Evolutionary conservation across 2,888 invertebrate species (phyloP).

Genomic region (Mallateleia sp.): DNA sequence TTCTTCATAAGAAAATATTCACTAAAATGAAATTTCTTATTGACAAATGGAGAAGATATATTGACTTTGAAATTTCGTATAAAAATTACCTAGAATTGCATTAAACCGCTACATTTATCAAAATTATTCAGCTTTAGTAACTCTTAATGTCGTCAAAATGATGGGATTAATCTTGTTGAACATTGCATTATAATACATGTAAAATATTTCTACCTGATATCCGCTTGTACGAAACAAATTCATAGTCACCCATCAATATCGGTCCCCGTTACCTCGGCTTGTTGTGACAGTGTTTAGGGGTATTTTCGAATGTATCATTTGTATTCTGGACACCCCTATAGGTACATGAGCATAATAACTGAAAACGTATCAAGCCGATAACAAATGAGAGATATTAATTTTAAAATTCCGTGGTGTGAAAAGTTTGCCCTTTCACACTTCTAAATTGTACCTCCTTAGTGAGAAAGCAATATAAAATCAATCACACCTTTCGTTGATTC

Average conservation of each 20-base stretch:
- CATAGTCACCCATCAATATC: slow-evolving; percentile 86
- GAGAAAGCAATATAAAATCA: slow-evolving; percentile 5
- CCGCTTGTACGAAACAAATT: slow-evolving; percentile 81
- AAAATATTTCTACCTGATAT: slow-evolving; percentile 81
- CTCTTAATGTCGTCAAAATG: too few species aligned
- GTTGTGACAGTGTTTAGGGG: slow-evolving; percentile 88
- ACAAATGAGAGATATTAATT: slow-evolving; percentile 88
- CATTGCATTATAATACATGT: not conserved
- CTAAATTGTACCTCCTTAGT: slow-evolving; percentile 13
- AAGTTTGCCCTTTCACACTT: slow-evolving; percentile 48
- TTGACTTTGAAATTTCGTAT: too few species aligned
- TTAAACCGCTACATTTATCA: too few species aligned
- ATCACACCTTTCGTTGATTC: not conserved
- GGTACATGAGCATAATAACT: slow-evolving; percentile 67
- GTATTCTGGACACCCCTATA: slow-evolving; percentile 74
- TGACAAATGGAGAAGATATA: too few species aligned
- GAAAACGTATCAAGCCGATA: slow-evolving; percentile 84
- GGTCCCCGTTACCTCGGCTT: slow-evolving; percentile 82
- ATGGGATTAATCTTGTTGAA: not conserved
- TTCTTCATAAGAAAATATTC: too few species aligned
- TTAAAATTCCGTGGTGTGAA: slow-evolving; percentile 77
- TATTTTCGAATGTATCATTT: slow-evolving; percentile 85
- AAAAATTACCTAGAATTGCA: too few species aligned
- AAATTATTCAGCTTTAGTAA: too few species aligned
- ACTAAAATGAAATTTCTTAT: too few species aligned